These are phyloP conservation scores for Littorina saxatilis DNA, from an alignment of 1,140 invertebrate genomes.

Conservation along the genomic window DNA sequence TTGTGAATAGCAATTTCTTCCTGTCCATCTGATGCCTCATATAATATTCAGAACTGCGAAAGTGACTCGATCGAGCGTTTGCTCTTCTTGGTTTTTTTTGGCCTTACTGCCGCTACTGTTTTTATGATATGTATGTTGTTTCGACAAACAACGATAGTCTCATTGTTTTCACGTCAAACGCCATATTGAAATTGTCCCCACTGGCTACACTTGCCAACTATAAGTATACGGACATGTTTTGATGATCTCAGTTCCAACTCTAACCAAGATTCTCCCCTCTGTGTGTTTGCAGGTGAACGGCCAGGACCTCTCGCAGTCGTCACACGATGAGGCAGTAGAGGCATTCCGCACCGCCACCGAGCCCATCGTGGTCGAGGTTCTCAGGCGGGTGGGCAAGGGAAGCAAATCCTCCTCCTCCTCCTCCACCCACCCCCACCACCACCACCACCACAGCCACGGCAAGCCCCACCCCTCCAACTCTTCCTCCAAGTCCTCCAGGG, in stretches of 20 bases:
- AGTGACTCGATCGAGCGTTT: no score
- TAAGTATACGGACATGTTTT: no score
- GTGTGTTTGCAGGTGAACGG: constrained; percentile 81
- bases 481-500: constrained; percentile 26
- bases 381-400: constrained; percentile 76
- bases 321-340: constrained; percentile 84
- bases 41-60: no score
- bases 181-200: no score
- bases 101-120: no score
- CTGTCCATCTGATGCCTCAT: no score
- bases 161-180: no score
- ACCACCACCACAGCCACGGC: constrained; percentile 9
- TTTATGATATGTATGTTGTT: no score
- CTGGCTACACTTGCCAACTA: no score
- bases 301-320: constrained; percentile 81
- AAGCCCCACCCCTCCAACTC: neutral
- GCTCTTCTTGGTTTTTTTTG: no score
- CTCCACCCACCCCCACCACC: neutral
- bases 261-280: neutral
- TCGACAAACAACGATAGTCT: no score
- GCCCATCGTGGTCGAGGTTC: constrained; percentile 84
- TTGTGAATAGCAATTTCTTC: no score
- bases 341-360: constrained; percentile 84
- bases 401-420: neutral
- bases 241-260: neutral